Conservation (phyloP, 2,113 vertebrate genomes). For the Cololabis saira region DNA sequence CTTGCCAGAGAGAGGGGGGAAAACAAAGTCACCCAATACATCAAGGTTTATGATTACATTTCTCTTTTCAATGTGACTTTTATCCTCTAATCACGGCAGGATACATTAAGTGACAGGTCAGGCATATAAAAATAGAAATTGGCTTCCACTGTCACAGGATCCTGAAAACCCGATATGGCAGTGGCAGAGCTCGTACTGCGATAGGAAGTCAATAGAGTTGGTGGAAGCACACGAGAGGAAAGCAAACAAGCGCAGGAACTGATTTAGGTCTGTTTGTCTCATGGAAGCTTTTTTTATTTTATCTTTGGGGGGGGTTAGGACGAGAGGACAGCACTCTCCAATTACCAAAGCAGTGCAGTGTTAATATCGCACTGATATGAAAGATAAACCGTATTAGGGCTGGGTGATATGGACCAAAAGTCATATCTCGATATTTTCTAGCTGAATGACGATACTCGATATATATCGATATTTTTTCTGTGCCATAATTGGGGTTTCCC, state of each 20-base stretch:
- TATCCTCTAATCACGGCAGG: constrained; percentile 52
- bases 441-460: no score
- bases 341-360: no score
- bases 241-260: background rate
- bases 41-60: constrained; percentile 59
- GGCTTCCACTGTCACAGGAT: constrained; percentile 49
- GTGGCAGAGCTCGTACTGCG: constrained; percentile 39
- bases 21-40: constrained; percentile 55
- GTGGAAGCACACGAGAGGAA: background rate
- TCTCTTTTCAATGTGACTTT: constrained; percentile 71
- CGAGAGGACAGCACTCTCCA: no score
- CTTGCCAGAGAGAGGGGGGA: no score
- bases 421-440: no score
- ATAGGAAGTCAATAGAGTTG: constrained; percentile 44
- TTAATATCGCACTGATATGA: no score
- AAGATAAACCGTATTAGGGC: no score
- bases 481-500: no score
- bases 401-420: no score
- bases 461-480: no score
- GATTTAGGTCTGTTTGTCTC: constrained; percentile 1
- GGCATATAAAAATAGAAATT: constrained; percentile 55
- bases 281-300: no score
- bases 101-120: constrained; percentile 41
- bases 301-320: no score
- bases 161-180: constrained; percentile 42